Evolutionary conservation across 2,113 vertebrate species (phyloP), one percentile per base, ranked within the genome.

Genomic region (Leptobrachium ailaonicum): DNA sequence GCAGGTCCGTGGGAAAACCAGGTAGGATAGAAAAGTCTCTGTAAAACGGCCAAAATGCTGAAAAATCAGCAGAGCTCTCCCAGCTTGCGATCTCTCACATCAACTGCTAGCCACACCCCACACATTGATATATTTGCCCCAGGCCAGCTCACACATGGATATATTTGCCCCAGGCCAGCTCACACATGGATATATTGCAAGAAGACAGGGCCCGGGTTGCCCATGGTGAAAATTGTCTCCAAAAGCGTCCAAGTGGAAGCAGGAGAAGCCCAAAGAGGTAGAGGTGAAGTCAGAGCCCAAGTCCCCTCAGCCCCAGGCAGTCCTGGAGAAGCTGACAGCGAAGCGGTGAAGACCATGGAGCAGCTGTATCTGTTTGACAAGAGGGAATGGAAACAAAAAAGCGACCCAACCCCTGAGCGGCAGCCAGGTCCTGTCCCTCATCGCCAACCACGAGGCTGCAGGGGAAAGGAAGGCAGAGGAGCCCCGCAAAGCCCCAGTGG

Each of bases 311-410:
- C 75, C 85, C 5, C 91, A 90, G 11, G 92, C 83, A 3, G 96
- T 97, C 0, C 85, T 99, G 82, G 91, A 96, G 82, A 98, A 97
- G 87, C 91, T 99, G 50, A 96, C 96, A 5, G 98, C 97, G 0
- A n/a, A n/a, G 98, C 98, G 0, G 97, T 99, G 72, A 92, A 96
- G 73, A 98, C 95, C 54, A 99, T 99, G 98, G 98, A 99, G 68
- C 95, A 98, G 76, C 91, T 98, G 0, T 99, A 98, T 43, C 94
- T 95, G 10, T 97, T 96, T 84, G 91, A 94, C 64, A 92, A 90
- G 47, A 93, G 96, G 0, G 96, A 98, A 73, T 99, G 97, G 97
- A 98, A 96, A 68, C 94, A 97, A 80, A 97, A 94, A 82, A 92
- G 86, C 0, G 87, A 96, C 62, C 90, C 82, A 86, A 68, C 91